Evolutionary conservation across 1,140 invertebrate species (phyloP), one percentile per base, ranked within the genome.

Genomic region (Parasteatoda tepidariorum): DNA sequence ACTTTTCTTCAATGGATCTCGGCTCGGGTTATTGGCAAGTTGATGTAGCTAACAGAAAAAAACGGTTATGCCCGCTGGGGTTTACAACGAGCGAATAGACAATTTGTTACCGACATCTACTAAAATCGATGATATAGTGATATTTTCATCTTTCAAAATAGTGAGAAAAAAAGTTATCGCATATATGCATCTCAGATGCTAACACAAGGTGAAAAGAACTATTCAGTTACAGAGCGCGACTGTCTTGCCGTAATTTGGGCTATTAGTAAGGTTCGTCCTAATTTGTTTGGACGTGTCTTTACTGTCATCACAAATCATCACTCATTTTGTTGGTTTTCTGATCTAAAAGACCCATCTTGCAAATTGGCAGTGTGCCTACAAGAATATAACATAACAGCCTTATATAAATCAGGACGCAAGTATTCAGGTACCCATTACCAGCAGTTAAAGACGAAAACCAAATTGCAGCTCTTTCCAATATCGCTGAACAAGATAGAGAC

Each of bases 1-100:
- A 91, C 91, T 75, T 86, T 87, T n/a, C n/a, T 3, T 88, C 88
- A 0, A 85, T 92, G 0, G 90, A 92, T 87, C 86, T 91, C 64
- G 74, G 33, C 0, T 87, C 86, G 28, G 91, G 91, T 0, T 92
- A 90, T 84, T 88, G 89, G 85, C 91, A 91, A 86, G 33, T 90
- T 83, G 41, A 88, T 2, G 70, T 89, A 2, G 84, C 87, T 68
- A 83, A 86, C 30, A 85, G 86, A 5, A 87, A 88, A 74, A 6
- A 6, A 41, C 5, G 38, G 38, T 41, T 13, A 41, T 41, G 38
- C 13, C 38, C 38, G 5, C 13, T 13, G 38, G 38, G 5, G 5
- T 41, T 6, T 41, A 13, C 88, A 83, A 84, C 59, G 73, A 84
- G 30, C 76, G 85, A 18, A 41, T 41, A 13, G 3, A 11, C n/a